A percentile compares a stretch with the other conserved stretches of the same genome.
Evolutionary conservation across 2,888 invertebrate species (phyloP).

Genomic region (Proisotoma minuta): DNA sequence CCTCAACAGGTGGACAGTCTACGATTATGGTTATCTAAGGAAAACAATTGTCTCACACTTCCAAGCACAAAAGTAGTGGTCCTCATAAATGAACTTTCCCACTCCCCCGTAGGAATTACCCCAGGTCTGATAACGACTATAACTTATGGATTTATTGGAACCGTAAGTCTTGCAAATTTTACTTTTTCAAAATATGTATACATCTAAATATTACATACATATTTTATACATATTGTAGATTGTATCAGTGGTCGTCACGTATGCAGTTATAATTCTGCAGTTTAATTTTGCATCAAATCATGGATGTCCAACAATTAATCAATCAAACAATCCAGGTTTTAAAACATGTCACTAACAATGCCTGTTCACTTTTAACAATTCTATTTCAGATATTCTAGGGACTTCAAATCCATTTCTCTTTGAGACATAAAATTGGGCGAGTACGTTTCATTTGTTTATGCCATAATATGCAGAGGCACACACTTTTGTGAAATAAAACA

Average conservation of each 20-base stretch:
- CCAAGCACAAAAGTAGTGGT: not conserved
- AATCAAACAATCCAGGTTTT: no score
- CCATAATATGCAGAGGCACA: no score
- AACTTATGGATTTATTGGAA: constrained; percentile 3
- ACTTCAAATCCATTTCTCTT: no score
- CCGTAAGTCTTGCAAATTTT: not conserved
- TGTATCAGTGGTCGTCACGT: not conserved
- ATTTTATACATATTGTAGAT: constrained; percentile 4
- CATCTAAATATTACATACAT: not conserved
- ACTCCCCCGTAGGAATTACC: not conserved
- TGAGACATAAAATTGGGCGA: no score
- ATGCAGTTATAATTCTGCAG: constrained; percentile 1
- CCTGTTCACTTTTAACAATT: no score
- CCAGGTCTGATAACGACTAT: not conserved
- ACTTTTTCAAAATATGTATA: not conserved
- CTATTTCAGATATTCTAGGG: no score
- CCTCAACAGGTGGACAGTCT: not conserved
- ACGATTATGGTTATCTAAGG: not conserved
- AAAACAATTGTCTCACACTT: not conserved
- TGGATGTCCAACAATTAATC: not conserved
- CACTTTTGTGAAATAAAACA: no score
- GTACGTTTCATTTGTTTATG: no score
- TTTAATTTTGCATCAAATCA: not conserved
- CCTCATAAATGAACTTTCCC: not conserved
- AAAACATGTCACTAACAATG: no score